Evolutionary conservation across 2,113 vertebrate species (phyloP).

Genomic region (Pundamilia nyererei): DNA sequence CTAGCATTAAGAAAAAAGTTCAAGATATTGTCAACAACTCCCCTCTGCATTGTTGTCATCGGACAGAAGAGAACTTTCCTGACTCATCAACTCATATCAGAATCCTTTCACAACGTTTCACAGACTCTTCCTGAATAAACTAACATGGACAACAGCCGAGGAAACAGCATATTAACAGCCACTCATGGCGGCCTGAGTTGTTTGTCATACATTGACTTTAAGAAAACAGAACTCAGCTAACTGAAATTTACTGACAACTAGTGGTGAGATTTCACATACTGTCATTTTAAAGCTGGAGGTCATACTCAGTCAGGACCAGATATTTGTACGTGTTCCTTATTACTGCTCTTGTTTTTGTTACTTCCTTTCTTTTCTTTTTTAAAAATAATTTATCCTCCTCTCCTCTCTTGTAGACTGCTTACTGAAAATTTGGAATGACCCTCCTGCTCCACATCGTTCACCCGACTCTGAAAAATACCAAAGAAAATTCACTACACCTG

Average conservation of each 20-base stretch:
- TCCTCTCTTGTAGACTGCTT: not conserved
- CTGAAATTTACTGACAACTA: not conserved
- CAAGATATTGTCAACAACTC: not conserved
- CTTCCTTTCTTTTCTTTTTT: not conserved
- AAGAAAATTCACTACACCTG: not conserved
- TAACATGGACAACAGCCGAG: rapidly evolving
- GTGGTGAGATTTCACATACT: not conserved
- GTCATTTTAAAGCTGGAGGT: not conserved
- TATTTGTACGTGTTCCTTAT: not conserved
- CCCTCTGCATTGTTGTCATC: not conserved
- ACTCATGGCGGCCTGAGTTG: not conserved
- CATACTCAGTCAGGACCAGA: not conserved
- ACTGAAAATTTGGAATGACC: not conserved
- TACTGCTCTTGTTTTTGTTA: not conserved
- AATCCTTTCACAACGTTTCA: not conserved
- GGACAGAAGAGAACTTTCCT: not conserved
- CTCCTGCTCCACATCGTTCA: not conserved
- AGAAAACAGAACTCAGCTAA: not conserved
- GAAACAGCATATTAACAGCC: not conserved
- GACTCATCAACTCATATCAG: not conserved
- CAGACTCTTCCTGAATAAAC: not conserved
- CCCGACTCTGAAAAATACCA: not conserved
- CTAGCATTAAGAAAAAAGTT: not conserved
- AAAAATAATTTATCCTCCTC: not conserved
- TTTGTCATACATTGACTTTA: not conserved